Base-by-base conservation (phyloP, 2,888 invertebrate genomes). In the Drosophila percnosoma region DNA sequence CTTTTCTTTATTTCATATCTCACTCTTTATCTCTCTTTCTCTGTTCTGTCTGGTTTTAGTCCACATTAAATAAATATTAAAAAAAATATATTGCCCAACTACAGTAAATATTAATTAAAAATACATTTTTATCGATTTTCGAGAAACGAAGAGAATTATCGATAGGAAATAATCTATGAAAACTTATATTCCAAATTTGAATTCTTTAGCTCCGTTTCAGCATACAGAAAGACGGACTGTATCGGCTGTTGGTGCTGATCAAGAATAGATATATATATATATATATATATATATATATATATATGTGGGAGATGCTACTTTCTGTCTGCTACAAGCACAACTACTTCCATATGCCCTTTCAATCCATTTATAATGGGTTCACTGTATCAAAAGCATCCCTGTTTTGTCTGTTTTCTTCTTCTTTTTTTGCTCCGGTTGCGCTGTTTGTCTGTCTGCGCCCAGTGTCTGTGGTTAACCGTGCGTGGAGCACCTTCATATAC, bases 401-500 rank as follows among this genome's bases (percentile, higher is more conserved):
- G n/a, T 59, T 18, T 27, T 31, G 57, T 27, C 11, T 15, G 36
- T 21, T 10, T 15, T 59, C 31, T 13, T 36, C 3, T 8, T 13
- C 29, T 36, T 21, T 15, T 65, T 52, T 31, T 21, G 52, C 33
- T 24, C 34, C 24, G 69, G 62, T 45, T 24, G 45, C 13, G 45
- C 60, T 67, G 77, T 77, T 36, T n/a, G 34, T 11, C 49, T 54
- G 27, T 38, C 55, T 54, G 36, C 55, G 27, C 27, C 29, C n/a
- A 8, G 31, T 31, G 82, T 78, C 78, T 79, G 83, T 69, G 83
- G 64, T 60, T 48, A 69, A 48, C 63, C 70, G 79, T 85, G 82
- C 83, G 79, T 73, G 65, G 64, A 33, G 67, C 75, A 76, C 84
- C 87, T 87, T 69, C 75, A 71, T 60, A 3, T 6, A n/a, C 11